A percentile compares a stretch with the other conserved stretches of the same genome.
Evolutionary conservation across 1,140 invertebrate genomes (phyloP).

Genomic region (Protaetia brevitarsis): DNA sequence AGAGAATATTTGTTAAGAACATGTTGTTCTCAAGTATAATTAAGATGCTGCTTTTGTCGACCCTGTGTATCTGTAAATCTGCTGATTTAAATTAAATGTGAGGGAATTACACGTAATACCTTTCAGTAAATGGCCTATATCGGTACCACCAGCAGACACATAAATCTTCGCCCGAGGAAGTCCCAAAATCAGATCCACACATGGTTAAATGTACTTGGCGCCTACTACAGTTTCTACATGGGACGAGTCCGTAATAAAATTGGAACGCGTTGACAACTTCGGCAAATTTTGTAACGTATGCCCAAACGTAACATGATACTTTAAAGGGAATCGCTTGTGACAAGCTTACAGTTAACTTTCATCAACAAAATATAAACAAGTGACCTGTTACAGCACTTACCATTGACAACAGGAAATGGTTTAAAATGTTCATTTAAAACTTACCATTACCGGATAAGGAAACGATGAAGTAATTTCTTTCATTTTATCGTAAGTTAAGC

Average conservation of each 20-base stretch:
- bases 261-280: background rate
- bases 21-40: no score
- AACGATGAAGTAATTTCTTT: no score
- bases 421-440: no score
- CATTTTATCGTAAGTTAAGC: no score
- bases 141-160: background rate
- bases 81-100: no score
- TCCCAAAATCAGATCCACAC: background rate
- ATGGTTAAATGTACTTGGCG: conserved; percentile 5
- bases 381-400: background rate
- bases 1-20: no score
- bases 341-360: background rate
- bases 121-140: background rate
- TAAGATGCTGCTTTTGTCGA: no score
- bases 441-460: no score
- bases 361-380: background rate
- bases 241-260: background rate
- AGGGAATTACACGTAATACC: background rate
- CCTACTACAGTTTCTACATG: no score
- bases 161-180: conserved; percentile 3
- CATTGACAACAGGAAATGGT: no score
- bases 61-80: no score
- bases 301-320: background rate
- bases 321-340: background rate
- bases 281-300: conserved; percentile 2